Base-by-base conservation (phyloP, 1,140 invertebrate species). In the Lithobius niger region DNA sequence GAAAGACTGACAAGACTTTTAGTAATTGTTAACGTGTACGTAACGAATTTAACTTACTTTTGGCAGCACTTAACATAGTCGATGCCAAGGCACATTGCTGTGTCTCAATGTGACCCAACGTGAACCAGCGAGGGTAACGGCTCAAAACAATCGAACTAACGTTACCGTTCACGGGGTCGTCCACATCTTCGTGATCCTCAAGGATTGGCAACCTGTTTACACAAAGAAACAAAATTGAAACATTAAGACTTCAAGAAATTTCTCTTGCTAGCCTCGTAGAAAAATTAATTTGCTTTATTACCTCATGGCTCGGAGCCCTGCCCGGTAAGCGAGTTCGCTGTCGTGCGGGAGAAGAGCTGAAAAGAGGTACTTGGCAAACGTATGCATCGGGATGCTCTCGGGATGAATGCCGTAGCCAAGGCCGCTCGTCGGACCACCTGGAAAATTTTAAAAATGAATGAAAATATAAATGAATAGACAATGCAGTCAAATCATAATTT, bases 61-160 rank as follows among this genome's bases (percentile, higher is more conserved):
- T 82, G 19, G 82, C 80, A 27, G 81, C 80, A 71, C 79, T 82
- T 1, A 90, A 74, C 71, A 90, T 78, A 0, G 85, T 87, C 19
- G 81, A 83, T 26, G 84, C 84, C 1, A 89, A 70, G 27, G 82
- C 78, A 64, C 85, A 86, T 67, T 88, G 86, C 65, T 88, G 84
- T 21, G 82, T 80, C 71, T 89, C 86, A 31, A 88, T 82, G 63
- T 84, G 82, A 22, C 81, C 80, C 26, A 84, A 64, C 15, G 81
- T 82, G 62, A 82, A 82, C 82, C 82, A 84, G 43, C 82, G 72
- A 2, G 80, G 79, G 61, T 81, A 77, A 3, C 75, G 67, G 69
- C 70, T 69, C 66, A 75, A 68, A 74, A 72, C 75, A 68, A 75
- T 71, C 68, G 65, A 64, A 67, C 62, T 60, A 18, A 66, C 61